Evolutionary conservation across 2,888 invertebrate genomes (phyloP), one percentile per base, ranked within the genome.

Genomic region (Caenorhabditis angaria): DNA sequence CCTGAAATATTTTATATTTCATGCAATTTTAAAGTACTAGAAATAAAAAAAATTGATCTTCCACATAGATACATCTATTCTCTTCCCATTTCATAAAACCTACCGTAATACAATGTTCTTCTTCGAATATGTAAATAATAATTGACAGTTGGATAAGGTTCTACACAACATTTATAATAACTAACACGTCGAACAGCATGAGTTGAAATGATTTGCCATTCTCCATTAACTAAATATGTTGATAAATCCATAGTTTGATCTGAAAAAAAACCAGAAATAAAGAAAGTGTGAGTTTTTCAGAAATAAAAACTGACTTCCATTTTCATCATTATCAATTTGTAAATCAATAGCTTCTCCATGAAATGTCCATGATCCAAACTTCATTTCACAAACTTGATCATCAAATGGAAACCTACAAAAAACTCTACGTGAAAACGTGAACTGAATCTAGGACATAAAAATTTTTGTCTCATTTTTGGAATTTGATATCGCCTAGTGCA

Each of bases 81-180:
- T 54, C 5, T 20, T 1, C n/a, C 24, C 6, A 18, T 12, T n/a
- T 32, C 22, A 53, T 51, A n/a, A n/a, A n/a, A n/a, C n/a, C n/a
- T 41, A 80, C 81, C 96, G 91, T 97, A 97, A 91, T 97, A 97
- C 83, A 99, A 92, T 72, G 97, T 97, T 88, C 97, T 92, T 88
- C 97, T 92, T 86, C 96, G 92, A 89, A 97, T 95, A 89, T 94
- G 93, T 88, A 97, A 94, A 87, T 93, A 93, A 90, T 95, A 97
- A 84, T 95, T 78, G 27, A 83, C 80, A 8, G 81, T 78, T 27
- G 82, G 80, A 70, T 83, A 83, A 2, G 86, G 86, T 53, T 87
- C 96, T 92, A 90, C 96, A 93, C 91, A 97, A 93, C 90, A 94
- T 88, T 95, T 93, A 90, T 89, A 90, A 61, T 82, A 80, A 47